Evolutionary conservation across 2,113 vertebrate species (phyloP).

Genomic region (Bubo blakistoni): DNA sequence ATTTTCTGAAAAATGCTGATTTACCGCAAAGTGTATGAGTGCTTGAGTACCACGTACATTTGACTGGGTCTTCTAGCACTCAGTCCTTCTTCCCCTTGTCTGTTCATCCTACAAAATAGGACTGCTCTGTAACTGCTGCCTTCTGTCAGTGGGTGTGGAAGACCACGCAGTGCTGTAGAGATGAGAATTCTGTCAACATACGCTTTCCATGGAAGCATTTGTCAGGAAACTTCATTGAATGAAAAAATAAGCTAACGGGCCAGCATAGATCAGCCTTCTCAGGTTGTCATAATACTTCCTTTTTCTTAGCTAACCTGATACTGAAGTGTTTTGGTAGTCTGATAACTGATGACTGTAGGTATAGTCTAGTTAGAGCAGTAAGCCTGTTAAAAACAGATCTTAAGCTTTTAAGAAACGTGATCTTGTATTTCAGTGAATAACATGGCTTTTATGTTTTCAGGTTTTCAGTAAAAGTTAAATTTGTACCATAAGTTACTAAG

Average conservation of each 20-base stretch:
- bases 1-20: not conserved
- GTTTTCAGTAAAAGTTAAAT: not conserved
- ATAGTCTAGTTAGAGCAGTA: not conserved
- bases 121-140: not conserved
- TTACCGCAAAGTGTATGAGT: not conserved
- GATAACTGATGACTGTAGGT: not conserved
- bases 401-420: not conserved
- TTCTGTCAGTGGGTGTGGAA: not conserved
- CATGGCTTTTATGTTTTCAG: not conserved
- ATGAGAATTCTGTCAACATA: not conserved
- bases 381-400: not conserved
- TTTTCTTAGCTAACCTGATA: not conserved
- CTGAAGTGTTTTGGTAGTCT: not conserved
- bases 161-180: not conserved
- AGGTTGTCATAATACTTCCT: not conserved
- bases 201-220: not conserved
- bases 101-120: not conserved
- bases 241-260: not conserved
- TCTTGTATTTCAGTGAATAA: not conserved
- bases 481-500: not conserved
- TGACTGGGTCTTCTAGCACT: not conserved
- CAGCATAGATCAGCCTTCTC: not conserved
- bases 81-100: rapidly evolving
- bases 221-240: not conserved
- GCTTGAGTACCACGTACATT: rapidly evolving